Evolutionary conservation across 2,797 vertebrate genomes (phyloP), one percentile per base, ranked within the genome.

Genomic region (Sphenopsis melanotis): DNA sequence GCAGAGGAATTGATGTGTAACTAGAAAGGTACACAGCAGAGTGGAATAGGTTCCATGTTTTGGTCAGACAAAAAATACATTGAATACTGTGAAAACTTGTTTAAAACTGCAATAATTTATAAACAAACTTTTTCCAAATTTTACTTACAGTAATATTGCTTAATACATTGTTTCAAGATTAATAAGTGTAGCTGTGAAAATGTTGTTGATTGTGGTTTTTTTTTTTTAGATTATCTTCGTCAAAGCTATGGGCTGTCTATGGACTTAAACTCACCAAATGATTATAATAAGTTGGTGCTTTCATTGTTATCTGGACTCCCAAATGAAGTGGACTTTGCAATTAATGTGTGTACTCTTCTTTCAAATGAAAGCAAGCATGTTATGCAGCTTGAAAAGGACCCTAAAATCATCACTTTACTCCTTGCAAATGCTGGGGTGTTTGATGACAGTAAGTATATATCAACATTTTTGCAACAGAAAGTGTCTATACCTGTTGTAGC

Each of bases 211-310:
- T 19, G 10, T 41, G 17, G 6, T 52, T 44, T 60, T 95, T 69
- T 50, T 98, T 50, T 49, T 83, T 98, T 98, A 99, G 99, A 99
- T 98, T 99, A 99, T 98, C 98, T 99, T 96, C 99, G 99, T 97
- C 99, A 99, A 98, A 99, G 99, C 98, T 99, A 99, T 97, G 99
- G 99, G 96, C 98, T 99, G 93, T 99, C 99, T 93, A 98, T 98
- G 95, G 99, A 99, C 96, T 99, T 99, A 91, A 98, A 98, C 95
- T 98, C 99, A 79, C 98, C 99, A 97, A 99, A 99, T 85, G 99
- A 99, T 98, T 99, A 99, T 98, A 99, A 99, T 98, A 99, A 99
- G 98, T 98, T 99, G 99, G 99, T 99, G 99, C 99, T 99, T 97
- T 99, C 99, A 91, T 98, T 99, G 89, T 98, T 99, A 86, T 99